Conservation (phyloP, 2,888 invertebrate genomes). For the Rhingia rostrata region DNA sequence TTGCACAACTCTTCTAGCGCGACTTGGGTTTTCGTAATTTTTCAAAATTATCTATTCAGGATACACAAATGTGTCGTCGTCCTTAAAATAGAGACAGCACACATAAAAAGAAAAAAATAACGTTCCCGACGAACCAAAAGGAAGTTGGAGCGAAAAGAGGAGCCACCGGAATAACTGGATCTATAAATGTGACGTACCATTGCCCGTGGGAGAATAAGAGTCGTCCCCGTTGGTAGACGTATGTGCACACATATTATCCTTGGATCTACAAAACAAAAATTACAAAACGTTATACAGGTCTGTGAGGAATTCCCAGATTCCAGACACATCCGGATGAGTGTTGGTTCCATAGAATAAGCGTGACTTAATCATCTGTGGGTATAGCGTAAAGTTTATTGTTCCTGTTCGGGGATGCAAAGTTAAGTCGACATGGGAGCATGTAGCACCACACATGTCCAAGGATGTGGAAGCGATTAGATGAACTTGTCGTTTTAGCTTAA, state of each 20-base stretch:
- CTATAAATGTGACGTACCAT: conserved; percentile 31
- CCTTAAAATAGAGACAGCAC: conserved; percentile 22
- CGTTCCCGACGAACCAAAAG: background rate
- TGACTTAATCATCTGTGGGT: conserved; percentile 57
- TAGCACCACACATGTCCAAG: background rate
- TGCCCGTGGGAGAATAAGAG: background rate
- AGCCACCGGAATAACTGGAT: conserved; percentile 14
- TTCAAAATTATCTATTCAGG: conserved; percentile 69
- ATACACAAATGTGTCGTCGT: conserved; percentile 59
- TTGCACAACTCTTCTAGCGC: conserved; percentile 49
- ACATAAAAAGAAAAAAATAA: conserved; percentile 26
- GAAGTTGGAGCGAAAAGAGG: conserved; percentile 24
- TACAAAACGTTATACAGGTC: background rate
- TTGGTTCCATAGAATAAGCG: conserved; percentile 28
- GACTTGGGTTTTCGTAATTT: conserved; percentile 61
- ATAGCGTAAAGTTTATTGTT: conserved; percentile 34
- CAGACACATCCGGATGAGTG: conserved; percentile 42
- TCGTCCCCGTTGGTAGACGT: background rate
- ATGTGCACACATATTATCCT: conserved; percentile 1
- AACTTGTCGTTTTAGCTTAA: background rate
- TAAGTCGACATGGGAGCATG: conserved; percentile 5
- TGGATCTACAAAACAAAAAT: conserved; percentile 1
- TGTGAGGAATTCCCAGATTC: conserved; percentile 31
- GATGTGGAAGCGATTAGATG: conserved; percentile 4
- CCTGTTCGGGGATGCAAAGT: background rate